Conservation (phyloP, 64 coral and sea anemone species). For the Montipora efflorescens region DNA sequence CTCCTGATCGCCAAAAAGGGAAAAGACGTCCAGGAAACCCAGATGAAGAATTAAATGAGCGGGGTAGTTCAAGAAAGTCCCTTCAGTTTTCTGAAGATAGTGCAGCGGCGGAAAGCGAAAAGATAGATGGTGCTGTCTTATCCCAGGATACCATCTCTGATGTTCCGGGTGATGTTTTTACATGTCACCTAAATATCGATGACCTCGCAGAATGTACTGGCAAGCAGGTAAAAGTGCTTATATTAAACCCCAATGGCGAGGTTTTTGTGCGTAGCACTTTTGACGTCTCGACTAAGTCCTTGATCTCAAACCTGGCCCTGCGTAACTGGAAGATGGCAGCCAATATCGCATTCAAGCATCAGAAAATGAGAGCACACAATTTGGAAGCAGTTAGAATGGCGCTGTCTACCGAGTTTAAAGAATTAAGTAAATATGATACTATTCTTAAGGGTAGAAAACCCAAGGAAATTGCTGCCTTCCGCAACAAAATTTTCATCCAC, state of each 20-base stretch:
- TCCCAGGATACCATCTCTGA: too few relatives aligned
- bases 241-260: not conserved
- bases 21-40: slow-evolving; percentile 11
- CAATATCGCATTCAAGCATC: not conserved
- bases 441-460: too few relatives aligned
- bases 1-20: slow-evolving; percentile 14
- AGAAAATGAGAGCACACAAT: not conserved
- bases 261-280: not conserved
- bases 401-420: not conserved
- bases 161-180: too few relatives aligned
- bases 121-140: too few relatives aligned
- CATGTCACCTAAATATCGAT: too few relatives aligned
- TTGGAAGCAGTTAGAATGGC: not conserved
- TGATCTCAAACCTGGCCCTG: not conserved
- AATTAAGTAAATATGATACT: too few relatives aligned
- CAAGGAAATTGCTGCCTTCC: too few relatives aligned
- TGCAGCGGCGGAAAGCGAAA: too few relatives aligned
- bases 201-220: too few relatives aligned
- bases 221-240: not conserved
- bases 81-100: too few relatives aligned
- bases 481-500: too few relatives aligned
- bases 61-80: too few relatives aligned
- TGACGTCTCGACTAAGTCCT: not conserved
- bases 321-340: not conserved
- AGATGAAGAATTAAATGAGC: not conserved